Base-by-base conservation (phyloP, 1,140 invertebrate species). In the Penaeus chinensis region DNA sequence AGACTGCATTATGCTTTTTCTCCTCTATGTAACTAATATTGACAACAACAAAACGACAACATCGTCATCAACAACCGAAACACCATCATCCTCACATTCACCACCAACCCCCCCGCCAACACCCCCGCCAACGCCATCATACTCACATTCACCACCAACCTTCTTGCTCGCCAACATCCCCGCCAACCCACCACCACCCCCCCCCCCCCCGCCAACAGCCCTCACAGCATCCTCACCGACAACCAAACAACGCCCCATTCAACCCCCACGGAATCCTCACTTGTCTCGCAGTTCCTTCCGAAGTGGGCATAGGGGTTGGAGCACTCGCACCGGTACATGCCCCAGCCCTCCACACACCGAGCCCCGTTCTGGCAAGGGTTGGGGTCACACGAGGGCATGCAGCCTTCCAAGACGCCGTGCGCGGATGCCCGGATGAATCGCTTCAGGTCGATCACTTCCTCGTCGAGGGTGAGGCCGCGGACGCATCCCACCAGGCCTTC, bases 281-380 rank as follows among this genome's bases (percentile, higher is more conserved):
- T 87, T 19, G 20, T 74, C 54, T 87, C 85, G 32, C 85, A 87
- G 71, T 87, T 77, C 20, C n/a, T 77, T 5, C 85, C 85, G 13
- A 61, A 83, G 61, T 87, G 85, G 47, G 85, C 85, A 27, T 82
- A 32, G 20, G 85, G 69, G 42, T 87, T 87, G 20, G 81, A 42
- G 20, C 85, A 87, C 65, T 74, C 61, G 24, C 85, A 87, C 42
- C 74, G 32, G 22, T 87, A 87, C 0, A 80, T 62, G 10, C 85
- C 85, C 85, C 85, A 87, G 16, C 27, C 82, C 19, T 87, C 85
- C 20, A 83, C 61, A 20, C 85, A 87, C n/a, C 7, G 10, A 1
- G 80, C 85, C 0, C 80, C 85, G 71, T 87, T 87, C 80, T 60
- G n/a, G 37, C 85, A 87, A 22, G 85, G 85, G 71, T 87, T 87